Evolutionary conservation across 2,797 vertebrate species (phyloP).

Genomic region (Alouatta caraya): DNA sequence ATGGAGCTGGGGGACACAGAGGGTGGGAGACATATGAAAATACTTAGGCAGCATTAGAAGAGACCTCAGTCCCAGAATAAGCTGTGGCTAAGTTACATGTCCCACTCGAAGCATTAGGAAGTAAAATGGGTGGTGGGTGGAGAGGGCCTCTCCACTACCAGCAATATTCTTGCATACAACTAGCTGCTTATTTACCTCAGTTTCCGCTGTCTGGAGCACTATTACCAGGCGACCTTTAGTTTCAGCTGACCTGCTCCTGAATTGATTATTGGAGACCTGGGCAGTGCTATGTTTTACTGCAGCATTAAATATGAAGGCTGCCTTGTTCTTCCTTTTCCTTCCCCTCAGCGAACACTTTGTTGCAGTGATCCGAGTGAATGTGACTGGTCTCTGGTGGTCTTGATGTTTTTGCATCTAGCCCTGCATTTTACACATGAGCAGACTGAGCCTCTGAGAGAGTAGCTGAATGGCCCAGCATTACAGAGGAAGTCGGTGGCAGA

Average conservation of each 20-base stretch:
- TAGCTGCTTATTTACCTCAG: background rate
- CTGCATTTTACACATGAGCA: slow-evolving; percentile 3
- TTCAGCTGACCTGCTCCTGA: slow-evolving; percentile 71
- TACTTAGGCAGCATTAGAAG: background rate
- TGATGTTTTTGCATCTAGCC: background rate
- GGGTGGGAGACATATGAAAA: rapidly evolving
- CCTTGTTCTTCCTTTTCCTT: background rate
- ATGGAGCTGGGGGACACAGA: background rate
- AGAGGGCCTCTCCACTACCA: background rate
- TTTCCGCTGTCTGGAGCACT: slow-evolving; percentile 39
- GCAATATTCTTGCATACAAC: background rate
- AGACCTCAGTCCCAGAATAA: background rate
- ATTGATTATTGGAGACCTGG: slow-evolving; percentile 62
- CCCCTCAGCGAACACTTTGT: background rate
- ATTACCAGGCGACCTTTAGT: slow-evolving; percentile 63
- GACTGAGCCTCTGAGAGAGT: background rate
- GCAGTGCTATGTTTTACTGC: background rate
- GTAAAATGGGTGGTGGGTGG: background rate
- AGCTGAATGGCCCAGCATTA: background rate
- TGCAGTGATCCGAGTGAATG: background rate
- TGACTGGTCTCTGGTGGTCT: background rate
- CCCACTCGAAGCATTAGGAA: background rate
- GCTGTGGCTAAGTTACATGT: background rate
- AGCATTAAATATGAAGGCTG: slow-evolving; percentile 46
- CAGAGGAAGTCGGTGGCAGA: background rate